These are phyloP conservation scores for Orbicella faveolata DNA, from an alignment of 64 coral and sea anemone species.

Conservation along the genomic window DNA sequence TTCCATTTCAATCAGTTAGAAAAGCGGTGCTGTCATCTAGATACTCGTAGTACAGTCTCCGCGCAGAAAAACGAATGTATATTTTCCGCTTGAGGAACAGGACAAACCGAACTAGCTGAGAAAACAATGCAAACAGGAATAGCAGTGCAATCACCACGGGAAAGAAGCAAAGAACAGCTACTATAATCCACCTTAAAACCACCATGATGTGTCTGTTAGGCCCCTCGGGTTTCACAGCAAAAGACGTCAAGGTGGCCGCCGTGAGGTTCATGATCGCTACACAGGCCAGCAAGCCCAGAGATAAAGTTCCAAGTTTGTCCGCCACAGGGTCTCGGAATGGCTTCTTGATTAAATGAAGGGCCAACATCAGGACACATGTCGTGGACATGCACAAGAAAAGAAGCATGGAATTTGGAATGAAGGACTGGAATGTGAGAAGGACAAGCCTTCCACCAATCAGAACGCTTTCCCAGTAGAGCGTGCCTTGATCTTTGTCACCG, in stretches of 20 bases:
- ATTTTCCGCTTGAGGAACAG: conserved; percentile 12
- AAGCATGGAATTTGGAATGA: conserved; percentile 38
- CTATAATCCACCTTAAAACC: conserved; percentile 24
- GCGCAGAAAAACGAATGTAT: neutral
- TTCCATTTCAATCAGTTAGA: neutral
- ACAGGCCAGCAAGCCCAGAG: conserved; percentile 21
- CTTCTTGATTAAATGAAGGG: conserved; percentile 40
- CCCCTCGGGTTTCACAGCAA: conserved; percentile 37
- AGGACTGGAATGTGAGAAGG: conserved; percentile 40
- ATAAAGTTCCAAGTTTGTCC: conserved; percentile 35
- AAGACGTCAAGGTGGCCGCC: conserved; percentile 35
- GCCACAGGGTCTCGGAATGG: conserved; percentile 33
- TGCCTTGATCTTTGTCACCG: conserved; percentile 24
- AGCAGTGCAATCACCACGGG: conserved; percentile 38
- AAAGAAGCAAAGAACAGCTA: conserved; percentile 27
- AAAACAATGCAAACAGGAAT: conserved; percentile 24
- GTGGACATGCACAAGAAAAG: conserved; percentile 40
- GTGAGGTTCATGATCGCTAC: conserved; percentile 49
- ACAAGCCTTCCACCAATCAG: conserved; percentile 61
- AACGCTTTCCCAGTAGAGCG: conserved; percentile 82
- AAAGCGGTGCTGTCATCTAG: neutral
- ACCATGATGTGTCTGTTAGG: conserved; percentile 23
- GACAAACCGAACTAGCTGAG: conserved; percentile 49
- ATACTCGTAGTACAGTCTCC: neutral
- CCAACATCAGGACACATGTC: conserved; percentile 35